These are phyloP conservation scores for Coilia nasus DNA, from an alignment of 2,797 vertebrate genomes.

Conservation along the genomic window DNA sequence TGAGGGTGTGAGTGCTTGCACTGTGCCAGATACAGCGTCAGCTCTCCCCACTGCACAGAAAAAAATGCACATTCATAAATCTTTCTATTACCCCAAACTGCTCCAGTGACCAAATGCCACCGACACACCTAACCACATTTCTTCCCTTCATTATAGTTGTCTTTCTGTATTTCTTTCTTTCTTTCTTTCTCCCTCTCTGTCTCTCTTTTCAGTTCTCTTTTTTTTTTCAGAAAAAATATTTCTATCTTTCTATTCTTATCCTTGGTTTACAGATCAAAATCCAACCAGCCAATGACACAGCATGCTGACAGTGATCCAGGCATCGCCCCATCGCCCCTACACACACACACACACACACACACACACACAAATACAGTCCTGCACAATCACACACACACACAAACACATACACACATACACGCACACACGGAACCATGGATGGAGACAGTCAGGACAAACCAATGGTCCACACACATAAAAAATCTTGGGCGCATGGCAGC, in stretches of 20 bases:
- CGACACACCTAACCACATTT: constrained; percentile 1
- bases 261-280: constrained; percentile 13
- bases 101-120: constrained; percentile 5
- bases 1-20: neutral
- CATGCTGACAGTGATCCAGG: neutral
- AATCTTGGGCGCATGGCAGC: neutral
- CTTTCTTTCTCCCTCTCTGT: neutral
- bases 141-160: neutral
- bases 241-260: neutral
- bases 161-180: neutral
- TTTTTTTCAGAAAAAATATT: neutral
- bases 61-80: constrained; percentile 13
- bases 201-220: too few relatives aligned
- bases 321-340: neutral
- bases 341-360: constrained; percentile 8
- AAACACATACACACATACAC: too few relatives aligned
- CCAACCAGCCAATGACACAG: neutral
- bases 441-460: too few relatives aligned
- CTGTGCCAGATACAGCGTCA: neutral
- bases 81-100: neutral
- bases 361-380: neutral
- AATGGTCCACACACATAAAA: neutral
- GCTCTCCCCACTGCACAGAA: neutral
- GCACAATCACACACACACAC: too few relatives aligned
- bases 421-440: too few relatives aligned